Percentiles rank a stretch among this genome's conserved stretches.
Evolutionary conservation across 2,888 invertebrate genomes (phyloP).

Genomic region (Drosophila ezoana): DNA sequence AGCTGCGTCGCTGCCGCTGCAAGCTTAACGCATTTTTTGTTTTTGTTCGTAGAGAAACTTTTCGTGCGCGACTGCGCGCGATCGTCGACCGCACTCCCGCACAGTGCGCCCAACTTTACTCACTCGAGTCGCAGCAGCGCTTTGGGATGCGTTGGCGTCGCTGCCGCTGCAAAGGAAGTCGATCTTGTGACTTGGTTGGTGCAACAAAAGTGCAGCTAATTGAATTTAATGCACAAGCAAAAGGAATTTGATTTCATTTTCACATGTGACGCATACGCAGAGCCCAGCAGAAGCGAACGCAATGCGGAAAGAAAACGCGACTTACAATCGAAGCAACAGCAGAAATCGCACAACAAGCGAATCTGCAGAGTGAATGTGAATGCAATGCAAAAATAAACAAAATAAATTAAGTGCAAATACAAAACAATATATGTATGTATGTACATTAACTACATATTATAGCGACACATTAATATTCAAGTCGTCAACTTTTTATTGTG

Average conservation of each 20-base stretch:
- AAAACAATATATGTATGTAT: constrained; percentile 2
- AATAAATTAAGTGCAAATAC: constrained; percentile 6
- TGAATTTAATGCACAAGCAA: constrained; percentile 72
- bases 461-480: constrained; percentile 45
- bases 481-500: constrained; percentile 39
- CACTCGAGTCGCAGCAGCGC: constrained; percentile 7
- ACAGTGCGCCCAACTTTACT: constrained; percentile 35
- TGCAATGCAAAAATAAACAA: constrained; percentile 16
- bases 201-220: constrained; percentile 72
- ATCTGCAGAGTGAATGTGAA: constrained; percentile 35
- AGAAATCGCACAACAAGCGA: constrained; percentile 30
- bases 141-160: constrained; percentile 30
- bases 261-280: constrained; percentile 50
- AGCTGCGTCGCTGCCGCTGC: constrained; percentile 14
- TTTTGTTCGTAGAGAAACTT: constrained; percentile 24
- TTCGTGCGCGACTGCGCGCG: constrained; percentile 30
- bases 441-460: neutral
- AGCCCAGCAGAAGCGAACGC: constrained; percentile 28
- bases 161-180: constrained; percentile 68
- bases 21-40: constrained; percentile 18
- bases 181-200: constrained; percentile 70
- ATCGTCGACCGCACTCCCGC: constrained; percentile 20
- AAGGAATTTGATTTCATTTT: constrained; percentile 67
- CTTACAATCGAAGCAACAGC: constrained; percentile 32
- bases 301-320: constrained; percentile 55